These are phyloP conservation scores for Malthinus flaveolus DNA, from an alignment of 2,888 invertebrate genomes.

Conservation along the genomic window DNA sequence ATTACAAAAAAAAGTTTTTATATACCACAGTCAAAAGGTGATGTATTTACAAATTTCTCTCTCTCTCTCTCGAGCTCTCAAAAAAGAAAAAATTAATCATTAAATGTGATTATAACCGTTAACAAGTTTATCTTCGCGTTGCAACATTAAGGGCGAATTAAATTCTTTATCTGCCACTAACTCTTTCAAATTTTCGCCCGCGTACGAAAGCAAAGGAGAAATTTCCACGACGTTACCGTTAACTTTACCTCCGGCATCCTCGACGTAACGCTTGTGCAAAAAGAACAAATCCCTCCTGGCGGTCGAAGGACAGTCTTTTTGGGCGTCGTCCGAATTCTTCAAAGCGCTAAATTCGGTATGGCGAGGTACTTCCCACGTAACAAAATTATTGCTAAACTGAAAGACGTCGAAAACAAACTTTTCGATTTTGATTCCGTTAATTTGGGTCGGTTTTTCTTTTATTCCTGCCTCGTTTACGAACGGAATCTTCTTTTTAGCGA, in stretches of 20 bases:
- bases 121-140: conserved; percentile 4
- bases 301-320: conserved; percentile 90
- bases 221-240: conserved; percentile 80
- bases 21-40: too few relatives aligned
- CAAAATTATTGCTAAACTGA: conserved; percentile 87
- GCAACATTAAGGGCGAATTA: conserved; percentile 21
- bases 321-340: conserved; percentile 88
- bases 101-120: conserved; percentile 12
- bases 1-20: too few relatives aligned
- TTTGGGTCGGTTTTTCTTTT: conserved; percentile 72
- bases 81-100: background rate
- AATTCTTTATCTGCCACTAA: conserved; percentile 27
- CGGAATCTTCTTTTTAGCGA: conserved; percentile 97
- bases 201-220: conserved; percentile 87
- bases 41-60: too few relatives aligned
- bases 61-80: too few relatives aligned
- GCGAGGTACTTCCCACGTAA: conserved; percentile 89
- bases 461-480: conserved; percentile 74
- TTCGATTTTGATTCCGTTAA: conserved; percentile 98
- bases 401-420: conserved; percentile 99
- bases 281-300: conserved; percentile 76
- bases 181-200: conserved; percentile 80
- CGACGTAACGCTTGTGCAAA: conserved; percentile 78
- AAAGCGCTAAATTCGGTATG: conserved; percentile 96
- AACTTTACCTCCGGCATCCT: conserved; percentile 79